Conservation (phyloP, 1,140 invertebrate species). For the Ctenoplectra terminalis region DNA sequence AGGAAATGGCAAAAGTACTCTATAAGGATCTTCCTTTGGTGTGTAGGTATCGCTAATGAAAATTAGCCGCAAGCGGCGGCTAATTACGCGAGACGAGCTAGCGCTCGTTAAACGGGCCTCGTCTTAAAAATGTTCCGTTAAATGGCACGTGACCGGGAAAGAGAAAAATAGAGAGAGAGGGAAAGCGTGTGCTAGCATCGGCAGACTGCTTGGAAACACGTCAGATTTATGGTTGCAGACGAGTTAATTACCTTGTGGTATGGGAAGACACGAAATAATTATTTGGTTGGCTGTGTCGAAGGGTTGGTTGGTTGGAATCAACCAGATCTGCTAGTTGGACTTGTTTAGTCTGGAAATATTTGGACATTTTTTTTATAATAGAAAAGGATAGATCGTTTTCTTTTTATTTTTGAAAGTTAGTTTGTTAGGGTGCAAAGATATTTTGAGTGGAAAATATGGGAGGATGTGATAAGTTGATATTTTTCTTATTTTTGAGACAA, state of each 20-base stretch:
- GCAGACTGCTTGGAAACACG: conserved; percentile 37
- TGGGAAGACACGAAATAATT: conserved; percentile 55
- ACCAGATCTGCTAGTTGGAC: no score
- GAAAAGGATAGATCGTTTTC: no score
- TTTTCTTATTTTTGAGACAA: no score
- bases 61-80: conserved; percentile 54
- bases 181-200: conserved; percentile 9
- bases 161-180: no score
- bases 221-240: conserved; percentile 57
- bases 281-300: conserved; percentile 10
- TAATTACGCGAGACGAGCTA: conserved; percentile 58
- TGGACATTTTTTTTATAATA: no score
- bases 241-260: conserved; percentile 56
- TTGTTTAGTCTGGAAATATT: no score
- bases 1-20: background rate
- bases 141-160: no score
- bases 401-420: no score
- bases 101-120: conserved; percentile 52
- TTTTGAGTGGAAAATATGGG: no score
- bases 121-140: conserved; percentile 63
- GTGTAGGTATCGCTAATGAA: conserved; percentile 57
- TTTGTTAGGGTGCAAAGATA: no score
- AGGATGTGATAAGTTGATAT: no score
- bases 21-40: background rate
- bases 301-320: background rate